phyloP scores from a whole-genome alignment of 2,797 vertebrate genomes.

The Anableps anableps region DNA sequence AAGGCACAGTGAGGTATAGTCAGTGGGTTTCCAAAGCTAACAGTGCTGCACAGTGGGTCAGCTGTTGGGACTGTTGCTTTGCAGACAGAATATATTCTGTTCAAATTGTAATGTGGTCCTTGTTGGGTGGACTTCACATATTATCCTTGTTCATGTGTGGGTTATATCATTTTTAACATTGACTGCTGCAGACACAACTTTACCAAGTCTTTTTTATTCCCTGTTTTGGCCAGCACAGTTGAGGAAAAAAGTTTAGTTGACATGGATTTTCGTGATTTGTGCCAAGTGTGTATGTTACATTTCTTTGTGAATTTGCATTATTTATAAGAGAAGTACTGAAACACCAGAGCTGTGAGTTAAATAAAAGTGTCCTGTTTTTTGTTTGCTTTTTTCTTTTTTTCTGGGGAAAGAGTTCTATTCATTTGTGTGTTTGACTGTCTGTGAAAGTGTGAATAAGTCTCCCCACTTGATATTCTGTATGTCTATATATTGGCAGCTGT shows the following conservation, averaged over 20 bases:
- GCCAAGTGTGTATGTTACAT: not conserved
- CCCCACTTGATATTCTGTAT: constrained; percentile 48
- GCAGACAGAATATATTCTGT: too few species aligned
- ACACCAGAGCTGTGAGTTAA: constrained; percentile 15
- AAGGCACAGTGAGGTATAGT: too few species aligned
- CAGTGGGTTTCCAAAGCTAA: too few species aligned
- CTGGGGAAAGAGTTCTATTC: constrained; percentile 54
- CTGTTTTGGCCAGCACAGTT: too few species aligned
- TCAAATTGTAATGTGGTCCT: too few species aligned
- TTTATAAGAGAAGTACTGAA: constrained; percentile 31
- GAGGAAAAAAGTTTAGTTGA: not conserved
- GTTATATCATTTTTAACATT: too few species aligned
- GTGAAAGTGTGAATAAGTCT: constrained; percentile 41
- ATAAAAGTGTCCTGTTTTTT: not conserved
- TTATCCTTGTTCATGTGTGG: too few species aligned
- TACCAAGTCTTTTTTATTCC: too few species aligned
- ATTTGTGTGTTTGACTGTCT: constrained; percentile 29
- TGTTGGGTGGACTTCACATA: too few species aligned
- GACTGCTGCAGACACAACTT: too few species aligned
- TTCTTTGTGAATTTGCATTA: constrained; percentile 21
- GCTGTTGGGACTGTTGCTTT: too few species aligned
- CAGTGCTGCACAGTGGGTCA: too few species aligned
- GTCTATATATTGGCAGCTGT: constrained; percentile 53
- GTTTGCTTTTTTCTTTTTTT: constrained; percentile 48
- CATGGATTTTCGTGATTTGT: not conserved